A percentile compares a stretch with the other conserved stretches of the same genome.
Evolutionary conservation across 2,113 vertebrate species (phyloP).

Genomic region (Seriola rivoliana): DNA sequence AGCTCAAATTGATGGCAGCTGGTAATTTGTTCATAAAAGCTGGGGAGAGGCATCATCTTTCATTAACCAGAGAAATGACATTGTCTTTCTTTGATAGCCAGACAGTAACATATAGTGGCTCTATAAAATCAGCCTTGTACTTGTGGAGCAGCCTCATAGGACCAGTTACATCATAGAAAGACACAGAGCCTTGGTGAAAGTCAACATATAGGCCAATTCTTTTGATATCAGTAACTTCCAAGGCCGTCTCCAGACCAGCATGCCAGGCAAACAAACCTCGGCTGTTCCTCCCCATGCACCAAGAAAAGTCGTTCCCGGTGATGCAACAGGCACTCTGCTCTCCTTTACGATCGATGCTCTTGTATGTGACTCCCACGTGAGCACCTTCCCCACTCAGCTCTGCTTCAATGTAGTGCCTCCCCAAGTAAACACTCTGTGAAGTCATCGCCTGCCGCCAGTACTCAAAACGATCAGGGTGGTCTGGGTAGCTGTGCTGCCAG

Average conservation of each 20-base stretch:
- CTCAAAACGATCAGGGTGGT: slow-evolving; percentile 80
- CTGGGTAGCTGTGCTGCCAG: slow-evolving; percentile 85
- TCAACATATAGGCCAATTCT: slow-evolving; percentile 83
- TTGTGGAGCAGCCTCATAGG: slow-evolving; percentile 79
- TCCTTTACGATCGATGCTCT: slow-evolving; percentile 83
- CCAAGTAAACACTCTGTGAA: slow-evolving; percentile 84
- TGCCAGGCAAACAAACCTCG: slow-evolving; percentile 85
- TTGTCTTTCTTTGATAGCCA: slow-evolving; percentile 90
- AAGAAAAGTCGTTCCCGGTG: slow-evolving; percentile 85
- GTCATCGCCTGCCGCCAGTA: slow-evolving; percentile 86
- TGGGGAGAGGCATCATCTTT: slow-evolving; percentile 24
- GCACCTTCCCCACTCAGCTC: slow-evolving; percentile 81
- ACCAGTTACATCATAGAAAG: slow-evolving; percentile 80
- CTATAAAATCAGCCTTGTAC: slow-evolving; percentile 79
- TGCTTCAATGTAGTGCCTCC: slow-evolving; percentile 82
- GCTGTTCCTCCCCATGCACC: slow-evolving; percentile 83
- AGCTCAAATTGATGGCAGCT: not conserved
- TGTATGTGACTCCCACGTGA: slow-evolving; percentile 82
- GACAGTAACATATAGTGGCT: slow-evolving; percentile 81
- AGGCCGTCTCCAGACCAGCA: slow-evolving; percentile 72
- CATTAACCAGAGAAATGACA: slow-evolving; percentile 60
- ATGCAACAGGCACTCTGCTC: slow-evolving; percentile 82
- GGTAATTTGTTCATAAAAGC: not conserved
- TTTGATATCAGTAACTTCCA: slow-evolving; percentile 71
- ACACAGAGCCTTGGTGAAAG: slow-evolving; percentile 77